phyloP scores from a whole-genome alignment of 2,113 vertebrate genomes.

The Theropithecus gelada region DNA sequence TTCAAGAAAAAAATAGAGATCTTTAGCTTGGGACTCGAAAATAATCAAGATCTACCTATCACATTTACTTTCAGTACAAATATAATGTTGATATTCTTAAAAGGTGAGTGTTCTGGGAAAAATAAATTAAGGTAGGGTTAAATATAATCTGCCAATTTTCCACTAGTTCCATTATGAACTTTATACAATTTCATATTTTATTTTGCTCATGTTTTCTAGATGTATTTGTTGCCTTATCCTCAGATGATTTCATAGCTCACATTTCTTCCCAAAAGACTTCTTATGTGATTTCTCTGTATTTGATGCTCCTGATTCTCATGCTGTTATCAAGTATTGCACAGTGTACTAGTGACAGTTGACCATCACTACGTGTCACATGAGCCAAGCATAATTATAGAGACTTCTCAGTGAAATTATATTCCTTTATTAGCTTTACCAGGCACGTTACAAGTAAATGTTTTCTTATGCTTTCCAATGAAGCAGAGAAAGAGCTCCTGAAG shows the following conservation, averaged over 20 bases:
- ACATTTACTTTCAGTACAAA: neutral
- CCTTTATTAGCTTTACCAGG: neutral
- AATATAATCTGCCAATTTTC: neutral
- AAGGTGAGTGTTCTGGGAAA: neutral
- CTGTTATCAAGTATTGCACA: neutral
- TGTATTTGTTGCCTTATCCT: neutral
- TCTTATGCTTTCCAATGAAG: constrained; percentile 13
- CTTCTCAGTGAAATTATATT: neutral
- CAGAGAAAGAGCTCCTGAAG: constrained; percentile 12
- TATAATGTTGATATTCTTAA: neutral
- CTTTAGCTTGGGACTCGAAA: neutral
- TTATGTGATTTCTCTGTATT: neutral
- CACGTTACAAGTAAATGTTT: constrained; percentile 29
- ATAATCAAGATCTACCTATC: neutral
- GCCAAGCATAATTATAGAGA: neutral
- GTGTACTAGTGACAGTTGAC: neutral
- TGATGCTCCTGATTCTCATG: neutral
- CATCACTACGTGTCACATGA: neutral
- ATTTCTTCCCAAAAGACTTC: neutral
- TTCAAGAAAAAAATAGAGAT: neutral
- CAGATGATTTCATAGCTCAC: neutral
- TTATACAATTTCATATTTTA: neutral
- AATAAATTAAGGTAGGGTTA: neutral
- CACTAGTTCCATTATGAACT: neutral
- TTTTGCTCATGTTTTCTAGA: neutral